A percentile compares a stretch with the other conserved stretches of the same genome.
Conservation (phyloP, 2,888 invertebrate genomes). For the Microplitis deprimator region DNA sequence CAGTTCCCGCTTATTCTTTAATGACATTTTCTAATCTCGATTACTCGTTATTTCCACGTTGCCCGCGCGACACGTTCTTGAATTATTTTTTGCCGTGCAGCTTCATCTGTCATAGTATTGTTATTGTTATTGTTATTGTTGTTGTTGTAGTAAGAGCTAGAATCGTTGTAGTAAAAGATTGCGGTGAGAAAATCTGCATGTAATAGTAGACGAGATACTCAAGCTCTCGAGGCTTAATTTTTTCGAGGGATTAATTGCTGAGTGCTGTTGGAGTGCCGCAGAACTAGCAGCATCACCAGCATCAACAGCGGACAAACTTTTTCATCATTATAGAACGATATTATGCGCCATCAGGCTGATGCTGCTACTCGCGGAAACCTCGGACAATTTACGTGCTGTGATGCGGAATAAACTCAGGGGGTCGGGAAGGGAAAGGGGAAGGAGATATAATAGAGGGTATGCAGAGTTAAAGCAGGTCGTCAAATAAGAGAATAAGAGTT, state of each 20-base stretch:
- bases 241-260: constrained; percentile 65
- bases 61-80: constrained; percentile 39
- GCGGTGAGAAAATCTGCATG: constrained; percentile 34
- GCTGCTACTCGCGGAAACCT: constrained; percentile 55
- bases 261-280: constrained; percentile 40
- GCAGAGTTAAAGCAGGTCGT: constrained; percentile 46
- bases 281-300: not conserved
- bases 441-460: constrained; percentile 51
- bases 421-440: constrained; percentile 35
- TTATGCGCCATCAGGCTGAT: constrained; percentile 53
- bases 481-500: constrained; percentile 40
- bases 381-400: constrained; percentile 62
- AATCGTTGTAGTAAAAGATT: constrained; percentile 27
- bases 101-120: constrained; percentile 21
- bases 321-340: constrained; percentile 67
- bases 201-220: constrained; percentile 31
- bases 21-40: constrained; percentile 67
- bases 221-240: constrained; percentile 51
- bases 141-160: not conserved
- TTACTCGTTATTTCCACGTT: constrained; percentile 44
- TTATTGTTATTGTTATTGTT: not conserved
- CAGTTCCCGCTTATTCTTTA: constrained; percentile 45
- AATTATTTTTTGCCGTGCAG: constrained; percentile 13
- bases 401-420: not conserved
- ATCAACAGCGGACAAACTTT: constrained; percentile 48